A percentile compares a stretch with the other conserved stretches of the same genome.
Conservation (phyloP, 2,113 vertebrate species). For the Passer montanus region DNA sequence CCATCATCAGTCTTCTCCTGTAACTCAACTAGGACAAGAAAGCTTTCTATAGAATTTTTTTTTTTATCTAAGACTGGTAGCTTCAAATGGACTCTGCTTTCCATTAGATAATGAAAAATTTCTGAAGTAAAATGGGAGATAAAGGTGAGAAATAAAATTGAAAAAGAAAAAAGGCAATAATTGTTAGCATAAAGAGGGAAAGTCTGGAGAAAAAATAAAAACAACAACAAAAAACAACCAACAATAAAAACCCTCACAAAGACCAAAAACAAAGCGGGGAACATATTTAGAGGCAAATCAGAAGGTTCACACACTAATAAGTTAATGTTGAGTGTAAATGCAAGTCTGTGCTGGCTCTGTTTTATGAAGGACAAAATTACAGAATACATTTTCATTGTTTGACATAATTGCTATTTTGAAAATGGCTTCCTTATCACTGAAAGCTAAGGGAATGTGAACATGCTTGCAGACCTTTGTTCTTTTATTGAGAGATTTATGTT, state of each 20-base stretch:
- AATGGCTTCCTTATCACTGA: slow-evolving; percentile 39
- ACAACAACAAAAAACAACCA: neutral
- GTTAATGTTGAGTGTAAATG: neutral
- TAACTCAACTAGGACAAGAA: neutral
- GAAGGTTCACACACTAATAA: neutral
- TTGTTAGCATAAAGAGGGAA: neutral
- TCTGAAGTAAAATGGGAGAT: neutral
- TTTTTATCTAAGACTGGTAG: neutral
- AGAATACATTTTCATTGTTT: neutral
- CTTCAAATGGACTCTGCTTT: neutral
- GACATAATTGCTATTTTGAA: slow-evolving; percentile 53
- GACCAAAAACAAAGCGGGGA: neutral
- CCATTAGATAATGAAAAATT: neutral
- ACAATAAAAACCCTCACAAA: neutral
- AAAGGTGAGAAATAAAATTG: neutral
- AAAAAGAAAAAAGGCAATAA: neutral
- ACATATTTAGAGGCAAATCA: neutral
- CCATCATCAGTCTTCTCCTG: neutral
- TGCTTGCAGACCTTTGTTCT: slow-evolving; percentile 45
- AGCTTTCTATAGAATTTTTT: neutral
- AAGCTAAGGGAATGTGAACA: slow-evolving; percentile 17
- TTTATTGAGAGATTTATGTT: slow-evolving; percentile 64
- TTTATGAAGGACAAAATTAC: slow-evolving; percentile 5
- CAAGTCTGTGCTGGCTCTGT: neutral
- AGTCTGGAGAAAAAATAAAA: neutral